These are phyloP conservation scores for Bradypus variegatus DNA, from an alignment of 2,797 vertebrate species.

Conservation along the genomic window DNA sequence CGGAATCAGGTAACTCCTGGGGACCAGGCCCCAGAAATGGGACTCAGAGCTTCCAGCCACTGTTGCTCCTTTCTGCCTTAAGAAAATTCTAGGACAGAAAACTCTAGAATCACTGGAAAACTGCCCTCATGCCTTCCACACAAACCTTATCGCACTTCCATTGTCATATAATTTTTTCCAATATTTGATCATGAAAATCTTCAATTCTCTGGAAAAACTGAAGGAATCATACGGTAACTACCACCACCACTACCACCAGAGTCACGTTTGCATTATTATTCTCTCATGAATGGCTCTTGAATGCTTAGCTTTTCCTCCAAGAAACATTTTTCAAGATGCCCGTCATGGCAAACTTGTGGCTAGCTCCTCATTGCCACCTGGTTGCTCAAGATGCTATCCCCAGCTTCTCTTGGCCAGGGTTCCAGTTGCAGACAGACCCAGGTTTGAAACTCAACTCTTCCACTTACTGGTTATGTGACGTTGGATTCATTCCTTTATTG, in stretches of 20 bases:
- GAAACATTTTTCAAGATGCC: not conserved
- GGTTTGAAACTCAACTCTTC: not conserved
- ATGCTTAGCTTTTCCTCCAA: not conserved
- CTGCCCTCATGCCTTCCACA: not conserved
- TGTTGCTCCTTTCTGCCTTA: not conserved
- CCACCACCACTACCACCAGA: too few relatives aligned
- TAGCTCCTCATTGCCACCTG: rapidly evolving
- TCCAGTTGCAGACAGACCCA: not conserved
- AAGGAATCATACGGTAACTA: not conserved
- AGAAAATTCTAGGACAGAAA: not conserved
- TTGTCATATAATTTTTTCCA: rapidly evolving
- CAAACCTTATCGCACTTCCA: not conserved
- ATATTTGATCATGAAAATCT: not conserved
- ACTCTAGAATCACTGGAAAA: not conserved
- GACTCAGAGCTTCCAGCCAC: not conserved
- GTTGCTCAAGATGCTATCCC: not conserved
- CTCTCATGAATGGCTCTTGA: not conserved
- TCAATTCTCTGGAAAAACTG: not conserved
- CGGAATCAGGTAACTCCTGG: not conserved
- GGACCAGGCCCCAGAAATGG: rapidly evolving
- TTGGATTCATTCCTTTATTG: not conserved
- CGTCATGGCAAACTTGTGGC: not conserved
- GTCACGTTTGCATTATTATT: not conserved
- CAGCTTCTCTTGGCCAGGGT: not conserved
- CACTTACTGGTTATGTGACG: not conserved